Conservation (phyloP, 2,888 invertebrate species). For the Papilio elwesi region DNA sequence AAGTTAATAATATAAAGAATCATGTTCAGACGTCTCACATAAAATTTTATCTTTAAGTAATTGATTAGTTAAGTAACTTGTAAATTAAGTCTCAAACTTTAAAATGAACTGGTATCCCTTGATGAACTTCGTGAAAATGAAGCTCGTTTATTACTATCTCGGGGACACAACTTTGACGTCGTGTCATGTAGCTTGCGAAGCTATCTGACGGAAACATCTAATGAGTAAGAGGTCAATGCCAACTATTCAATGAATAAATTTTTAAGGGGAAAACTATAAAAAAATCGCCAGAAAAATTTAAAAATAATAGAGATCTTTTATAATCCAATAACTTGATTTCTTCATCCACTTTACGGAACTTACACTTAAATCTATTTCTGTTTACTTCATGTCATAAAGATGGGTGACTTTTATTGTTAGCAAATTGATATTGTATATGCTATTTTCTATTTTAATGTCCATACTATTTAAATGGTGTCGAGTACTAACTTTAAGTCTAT, state of each 20-base stretch:
- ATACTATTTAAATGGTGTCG: too few species aligned
- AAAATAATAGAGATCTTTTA: too few species aligned
- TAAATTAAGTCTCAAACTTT: slow-evolving; percentile 7
- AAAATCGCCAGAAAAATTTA: not conserved
- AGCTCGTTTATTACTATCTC: slow-evolving; percentile 4
- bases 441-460: too few species aligned
- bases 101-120: slow-evolving; percentile 10
- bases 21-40: too few species aligned
- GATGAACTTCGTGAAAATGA: not conserved
- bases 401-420: too few species aligned
- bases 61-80: slow-evolving; percentile 1
- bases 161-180: slow-evolving; percentile 10
- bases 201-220: not conserved
- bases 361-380: too few species aligned
- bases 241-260: not conserved
- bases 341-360: too few species aligned
- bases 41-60: not conserved
- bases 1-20: too few species aligned
- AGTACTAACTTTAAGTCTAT: too few species aligned
- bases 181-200: not conserved
- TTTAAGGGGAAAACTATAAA: not conserved
- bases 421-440: too few species aligned
- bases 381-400: too few species aligned
- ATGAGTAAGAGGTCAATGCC: not conserved
- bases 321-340: too few species aligned